Conservation (phyloP, 2,113 vertebrate species). For the Pelmatolapia mariae region DNA sequence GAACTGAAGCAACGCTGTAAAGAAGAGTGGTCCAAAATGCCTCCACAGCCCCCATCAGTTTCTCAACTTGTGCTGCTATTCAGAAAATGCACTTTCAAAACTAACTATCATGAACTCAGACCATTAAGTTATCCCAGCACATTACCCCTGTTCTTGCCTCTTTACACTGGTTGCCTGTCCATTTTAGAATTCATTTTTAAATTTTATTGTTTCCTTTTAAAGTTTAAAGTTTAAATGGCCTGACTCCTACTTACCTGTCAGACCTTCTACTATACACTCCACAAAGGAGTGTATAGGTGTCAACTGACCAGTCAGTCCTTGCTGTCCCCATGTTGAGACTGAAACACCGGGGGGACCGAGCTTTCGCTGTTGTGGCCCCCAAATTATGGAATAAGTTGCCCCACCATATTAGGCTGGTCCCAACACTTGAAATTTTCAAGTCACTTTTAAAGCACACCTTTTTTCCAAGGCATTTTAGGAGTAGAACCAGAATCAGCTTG, state of each 20-base stretch:
- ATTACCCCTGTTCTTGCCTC: not conserved
- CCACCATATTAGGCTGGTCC: not conserved
- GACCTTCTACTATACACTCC: not conserved
- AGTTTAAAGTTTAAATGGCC: not conserved
- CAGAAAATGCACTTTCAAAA: not conserved
- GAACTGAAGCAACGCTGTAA: not conserved
- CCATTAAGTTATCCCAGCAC: not conserved
- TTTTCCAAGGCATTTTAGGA: not conserved
- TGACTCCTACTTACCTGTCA: not conserved
- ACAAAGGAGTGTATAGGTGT: not conserved
- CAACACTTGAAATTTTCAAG: not conserved
- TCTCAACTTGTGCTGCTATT: not conserved
- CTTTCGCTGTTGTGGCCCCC: not conserved
- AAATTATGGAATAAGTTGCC: not conserved
- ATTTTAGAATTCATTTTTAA: not conserved
- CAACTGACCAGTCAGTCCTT: not conserved
- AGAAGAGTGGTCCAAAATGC: not conserved
- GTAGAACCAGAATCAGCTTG: not conserved
- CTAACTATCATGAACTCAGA: not conserved
- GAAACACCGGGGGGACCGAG: not conserved
- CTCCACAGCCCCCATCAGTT: not conserved
- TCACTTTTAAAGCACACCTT: not conserved
- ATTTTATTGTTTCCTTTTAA: not conserved
- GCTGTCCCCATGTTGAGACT: not conserved
- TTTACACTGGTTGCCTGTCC: not conserved